Conservation (phyloP, 2,797 vertebrate genomes). For the Sebastes kiyomatsui region DNA sequence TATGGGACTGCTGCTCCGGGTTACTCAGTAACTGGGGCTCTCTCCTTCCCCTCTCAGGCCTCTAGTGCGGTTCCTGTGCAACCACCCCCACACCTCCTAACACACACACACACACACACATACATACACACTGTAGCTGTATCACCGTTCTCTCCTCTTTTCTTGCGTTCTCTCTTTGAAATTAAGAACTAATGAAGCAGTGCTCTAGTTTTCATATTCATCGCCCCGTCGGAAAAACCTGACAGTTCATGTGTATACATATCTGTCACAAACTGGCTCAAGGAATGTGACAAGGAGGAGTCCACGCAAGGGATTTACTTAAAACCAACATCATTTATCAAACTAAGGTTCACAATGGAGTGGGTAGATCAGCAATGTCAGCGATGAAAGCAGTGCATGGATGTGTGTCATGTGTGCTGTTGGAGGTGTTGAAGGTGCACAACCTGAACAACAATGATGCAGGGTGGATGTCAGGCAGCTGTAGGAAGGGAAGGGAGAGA, state of each 20-base stretch:
- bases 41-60: constrained; percentile 60
- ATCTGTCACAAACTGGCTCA: neutral
- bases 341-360: neutral
- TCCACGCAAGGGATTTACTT: neutral
- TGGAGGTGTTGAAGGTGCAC: neutral
- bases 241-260: neutral
- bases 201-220: neutral
- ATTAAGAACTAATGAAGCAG: neutral
- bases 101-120: neutral
- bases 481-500: neutral
- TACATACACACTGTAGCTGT: constrained; percentile 1
- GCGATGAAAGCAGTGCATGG: neutral
- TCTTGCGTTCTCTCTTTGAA: neutral
- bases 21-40: constrained; percentile 82
- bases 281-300: neutral
- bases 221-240: neutral
- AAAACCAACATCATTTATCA: neutral
- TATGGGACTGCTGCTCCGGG: constrained; percentile 72
- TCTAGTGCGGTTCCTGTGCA: constrained; percentile 47
- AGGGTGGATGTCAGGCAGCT: neutral
- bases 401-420: neutral
- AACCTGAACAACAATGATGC: neutral
- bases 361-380: neutral
- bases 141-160: constrained; percentile 6
- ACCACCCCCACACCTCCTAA: constrained; percentile 8